Percentiles rank a stretch among this genome's conserved stretches.
phyloP scores from a whole-genome alignment of 30 jellyfish, hydroid and myxozoan genomes.

The Calvadosia cruxmelitensis region DNA sequence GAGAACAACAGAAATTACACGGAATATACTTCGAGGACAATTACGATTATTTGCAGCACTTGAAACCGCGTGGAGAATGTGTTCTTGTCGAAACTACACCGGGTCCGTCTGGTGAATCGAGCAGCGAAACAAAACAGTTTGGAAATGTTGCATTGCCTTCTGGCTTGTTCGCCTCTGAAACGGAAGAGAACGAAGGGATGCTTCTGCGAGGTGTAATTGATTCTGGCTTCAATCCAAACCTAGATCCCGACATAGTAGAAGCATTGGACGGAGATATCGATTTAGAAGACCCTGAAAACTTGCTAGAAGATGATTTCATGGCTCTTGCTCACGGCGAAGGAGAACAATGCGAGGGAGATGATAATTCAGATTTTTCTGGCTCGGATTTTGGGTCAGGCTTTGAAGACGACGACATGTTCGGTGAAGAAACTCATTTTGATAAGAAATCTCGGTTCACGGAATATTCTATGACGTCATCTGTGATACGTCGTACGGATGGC shows the following conservation, averaged over 20 bases:
- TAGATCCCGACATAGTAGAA: slow-evolving; percentile 95
- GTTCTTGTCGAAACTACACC: slow-evolving; percentile 9
- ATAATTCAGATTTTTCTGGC: background rate
- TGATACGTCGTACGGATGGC: slow-evolving; percentile 69
- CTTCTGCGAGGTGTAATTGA: slow-evolving; percentile 69
- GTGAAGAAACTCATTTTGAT: slow-evolving; percentile 6
- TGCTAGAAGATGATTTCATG: slow-evolving; percentile 71
- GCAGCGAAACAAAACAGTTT: slow-evolving; percentile 4
- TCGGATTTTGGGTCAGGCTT: slow-evolving; percentile 6
- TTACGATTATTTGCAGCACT: slow-evolving; percentile 80
- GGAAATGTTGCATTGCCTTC: slow-evolving; percentile 59
- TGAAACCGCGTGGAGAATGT: slow-evolving; percentile 70
- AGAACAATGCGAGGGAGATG: background rate
- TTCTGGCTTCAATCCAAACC: slow-evolving; percentile 83
- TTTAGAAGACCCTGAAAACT: slow-evolving; percentile 67
- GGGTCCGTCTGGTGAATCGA: slow-evolving; percentile 4
- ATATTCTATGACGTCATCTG: slow-evolving; percentile 95
- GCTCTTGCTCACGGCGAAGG: slow-evolving; percentile 43
- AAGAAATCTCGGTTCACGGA: slow-evolving; percentile 67
- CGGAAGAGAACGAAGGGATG: slow-evolving; percentile 75
- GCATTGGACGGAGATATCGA: slow-evolving; percentile 85
- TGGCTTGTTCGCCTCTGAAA: slow-evolving; percentile 59
- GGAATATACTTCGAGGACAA: slow-evolving; percentile 78
- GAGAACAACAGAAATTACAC: slow-evolving; percentile 30
- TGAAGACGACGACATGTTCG: slow-evolving; percentile 14